Conservation (phyloP, 2,113 vertebrate genomes). For the Galbula dea region DNA sequence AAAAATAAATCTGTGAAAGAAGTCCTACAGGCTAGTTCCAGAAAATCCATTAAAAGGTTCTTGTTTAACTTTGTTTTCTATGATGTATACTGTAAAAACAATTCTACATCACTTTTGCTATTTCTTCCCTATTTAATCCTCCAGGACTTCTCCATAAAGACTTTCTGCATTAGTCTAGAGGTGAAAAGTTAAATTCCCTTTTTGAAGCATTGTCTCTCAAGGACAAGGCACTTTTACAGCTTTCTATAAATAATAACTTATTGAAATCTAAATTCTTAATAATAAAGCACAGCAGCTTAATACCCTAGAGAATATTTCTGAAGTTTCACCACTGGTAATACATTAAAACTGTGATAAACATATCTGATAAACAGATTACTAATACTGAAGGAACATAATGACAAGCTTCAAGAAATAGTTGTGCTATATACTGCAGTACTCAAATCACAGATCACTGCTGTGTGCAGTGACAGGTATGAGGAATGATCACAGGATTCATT, state of each 20-base stretch:
- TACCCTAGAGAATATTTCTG: neutral
- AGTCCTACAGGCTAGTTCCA: neutral
- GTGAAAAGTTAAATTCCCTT: neutral
- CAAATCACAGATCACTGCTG: neutral
- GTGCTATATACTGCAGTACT: neutral
- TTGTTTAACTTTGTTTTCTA: neutral
- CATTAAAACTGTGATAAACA: conserved; percentile 46
- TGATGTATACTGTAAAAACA: neutral
- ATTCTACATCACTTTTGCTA: neutral
- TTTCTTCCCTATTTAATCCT: neutral
- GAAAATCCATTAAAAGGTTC: neutral
- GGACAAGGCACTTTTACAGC: neutral
- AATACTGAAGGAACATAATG: neutral
- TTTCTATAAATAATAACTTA: conserved; percentile 20
- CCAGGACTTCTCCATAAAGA: neutral
- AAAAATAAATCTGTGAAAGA: neutral
- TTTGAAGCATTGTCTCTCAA: neutral
- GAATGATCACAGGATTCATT: neutral
- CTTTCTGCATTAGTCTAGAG: neutral
- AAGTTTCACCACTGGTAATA: conserved; percentile 32
- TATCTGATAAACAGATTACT: conserved; percentile 45
- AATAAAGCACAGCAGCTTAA: conserved; percentile 9
- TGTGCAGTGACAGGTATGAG: conserved; percentile 15
- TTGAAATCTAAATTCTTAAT: conserved; percentile 13
- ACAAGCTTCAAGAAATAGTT: conserved; percentile 16